Evolutionary conservation across 2,888 invertebrate species (phyloP), one percentile per base, ranked within the genome.

Genomic region (Heliconius erato): DNA sequence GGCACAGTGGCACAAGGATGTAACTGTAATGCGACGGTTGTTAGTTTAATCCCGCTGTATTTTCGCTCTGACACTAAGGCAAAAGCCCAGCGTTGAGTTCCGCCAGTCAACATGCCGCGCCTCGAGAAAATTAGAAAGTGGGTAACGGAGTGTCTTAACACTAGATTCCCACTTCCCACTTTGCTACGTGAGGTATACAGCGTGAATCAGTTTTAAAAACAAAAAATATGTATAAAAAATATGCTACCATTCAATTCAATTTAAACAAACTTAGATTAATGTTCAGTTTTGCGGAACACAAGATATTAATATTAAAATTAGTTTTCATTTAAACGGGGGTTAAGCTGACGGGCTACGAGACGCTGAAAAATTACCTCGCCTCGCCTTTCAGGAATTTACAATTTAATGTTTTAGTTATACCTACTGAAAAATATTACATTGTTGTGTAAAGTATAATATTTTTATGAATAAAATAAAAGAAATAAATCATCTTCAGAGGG

Each of bases 271-370:
- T 69, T 74, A 83, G 85, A 87, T 85, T 86, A 86, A 87, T 86
- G 83, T 81, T 72, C 80, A 83, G 86, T 85, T 85, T 86, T 71
- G 84, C 85, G 86, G 80, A 82, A 88, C 87, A 86, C 87, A 86
- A 86, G 86, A 89, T 90, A 90, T 93, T 91, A 92, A 92, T 93
- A 93, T 92, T 93, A 91, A 93, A 93, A 93, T 93, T 93, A 93
- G 92, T 93, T 93, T 92, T 91, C 91, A 93, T 93, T 92, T 92
- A 90, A 91, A 88, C 89, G 86, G 84, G 90, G 90, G 87, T 90
- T 90, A 88, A 87, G 87, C 89, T 89, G 91, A 91, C 90, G 88
- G 82, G 87, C 88, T 87, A 87, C 86, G 87, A 87, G 93, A 93
- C 93, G 88, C 87, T 93, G 93, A 93, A 91, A 93, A 91, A 93